Evolutionary conservation across 2,113 vertebrate species (phyloP), one percentile per base, ranked within the genome.

Genomic region (Nyctereutes procyonoides): DNA sequence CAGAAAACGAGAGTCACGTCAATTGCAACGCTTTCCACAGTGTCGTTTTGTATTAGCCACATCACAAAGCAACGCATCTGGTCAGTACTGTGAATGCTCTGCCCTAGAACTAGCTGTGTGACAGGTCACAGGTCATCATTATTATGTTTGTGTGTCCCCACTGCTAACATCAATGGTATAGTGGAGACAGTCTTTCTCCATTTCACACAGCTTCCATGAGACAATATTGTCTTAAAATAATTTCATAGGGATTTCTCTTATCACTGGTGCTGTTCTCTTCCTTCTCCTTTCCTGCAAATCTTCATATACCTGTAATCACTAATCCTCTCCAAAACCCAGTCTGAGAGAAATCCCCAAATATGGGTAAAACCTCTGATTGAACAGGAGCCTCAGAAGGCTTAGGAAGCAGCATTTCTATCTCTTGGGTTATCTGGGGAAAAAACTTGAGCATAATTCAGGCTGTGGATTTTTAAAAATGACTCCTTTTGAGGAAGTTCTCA

Each of bases 81-180:
- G 2, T 90, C 67, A 58, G 10, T 43, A 14, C 43, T 55, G 15
- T 0, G 32, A 67, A 35, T 8, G 38, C 22, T 3, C 30, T 35
- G 8, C 32, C n/a, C 16, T 0, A 38, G 60, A 56, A 2, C 17
- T 19, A 24, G 38, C 32, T 48, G 2, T 15, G 11, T 0, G n/a
- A 48, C 6, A 22, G 38, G 38, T 55, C 51, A 2, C 0, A 2
- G 32, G 55, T 35, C 77, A 58, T 5, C 1, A 3, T 8, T 11
- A 3, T 0, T 0, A 28, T 0, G 6, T 16, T 8, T 5, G 16
- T 11, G 8, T 14, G 63, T 14, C 71, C 48, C 22, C 0, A 10
- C 0, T 22, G 55, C 15, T 76, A 8, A 35, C n/a, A 22, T 38
- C 24, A 17, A 51, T 0, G 1, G 13, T 26, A 51, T 13, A 2